Evolutionary conservation across 2,113 vertebrate genomes (phyloP).

Genomic region (Saguinus imperator): DNA sequence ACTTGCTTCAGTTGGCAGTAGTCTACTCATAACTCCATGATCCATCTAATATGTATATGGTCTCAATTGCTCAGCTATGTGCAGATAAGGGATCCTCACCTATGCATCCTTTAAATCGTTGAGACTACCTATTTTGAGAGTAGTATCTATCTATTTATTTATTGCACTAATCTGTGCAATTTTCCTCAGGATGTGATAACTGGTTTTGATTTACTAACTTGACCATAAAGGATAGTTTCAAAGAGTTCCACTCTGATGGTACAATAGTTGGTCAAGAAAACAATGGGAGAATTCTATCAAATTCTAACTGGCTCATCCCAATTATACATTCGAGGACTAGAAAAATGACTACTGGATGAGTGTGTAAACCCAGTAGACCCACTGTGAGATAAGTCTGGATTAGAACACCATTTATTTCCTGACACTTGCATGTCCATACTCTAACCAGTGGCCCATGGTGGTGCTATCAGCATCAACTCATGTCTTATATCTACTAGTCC

Average conservation of each 20-base stretch:
- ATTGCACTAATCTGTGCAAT: not conserved
- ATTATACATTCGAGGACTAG: not conserved
- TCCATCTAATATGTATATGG: not conserved
- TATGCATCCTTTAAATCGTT: not conserved
- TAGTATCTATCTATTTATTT: not conserved
- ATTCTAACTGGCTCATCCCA: not conserved
- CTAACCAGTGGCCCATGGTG: not conserved
- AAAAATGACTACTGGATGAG: not conserved
- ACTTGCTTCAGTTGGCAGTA: not conserved
- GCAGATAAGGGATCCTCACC: not conserved
- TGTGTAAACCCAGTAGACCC: not conserved
- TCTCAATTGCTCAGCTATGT: not conserved
- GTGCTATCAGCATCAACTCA: not conserved
- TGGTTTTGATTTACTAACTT: conserved; percentile 12
- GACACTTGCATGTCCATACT: not conserved
- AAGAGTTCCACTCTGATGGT: not conserved
- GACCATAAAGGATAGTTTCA: not conserved
- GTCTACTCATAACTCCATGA: not conserved
- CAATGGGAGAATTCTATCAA: not conserved
- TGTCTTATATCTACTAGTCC: not conserved
- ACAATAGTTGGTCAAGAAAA: not conserved
- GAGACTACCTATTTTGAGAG: not conserved
- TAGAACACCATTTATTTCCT: not conserved
- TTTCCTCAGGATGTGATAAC: not conserved
- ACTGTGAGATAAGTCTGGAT: not conserved